Evolutionary conservation across 2,797 vertebrate species (phyloP), one percentile per base, ranked within the genome.

Genomic region (Lates japonicus): DNA sequence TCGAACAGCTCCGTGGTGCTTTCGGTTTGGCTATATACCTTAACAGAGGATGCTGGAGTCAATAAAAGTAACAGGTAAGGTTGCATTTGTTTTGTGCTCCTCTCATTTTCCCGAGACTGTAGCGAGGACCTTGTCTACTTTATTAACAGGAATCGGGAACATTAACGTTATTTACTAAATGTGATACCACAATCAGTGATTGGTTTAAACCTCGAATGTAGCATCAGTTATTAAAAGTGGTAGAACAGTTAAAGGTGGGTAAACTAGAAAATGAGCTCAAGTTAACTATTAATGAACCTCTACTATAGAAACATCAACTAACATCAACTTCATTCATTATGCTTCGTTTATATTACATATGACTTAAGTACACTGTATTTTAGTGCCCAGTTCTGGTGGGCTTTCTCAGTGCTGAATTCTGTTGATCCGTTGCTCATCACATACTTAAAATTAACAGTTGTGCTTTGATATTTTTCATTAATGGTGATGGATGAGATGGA

Each of bases 1-100:
- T 44, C 9, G 10, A 35, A 14, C 12, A 41, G 37, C 39, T 7
- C 2, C 5, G 55, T 20, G 16, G 3, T 7, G 0, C 41, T 62
- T 33, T 1, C 52, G 70, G 3, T 61, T 39, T 3, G 64, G 33
- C 19, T 41, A 14, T 5, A 49, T 4, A 46, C 16, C n/a, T 51
- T 14, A 5, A 13, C 69, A 61, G 35, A 88, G 70, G 72, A 95
- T 95, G 94, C 91, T 94, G 78, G 90, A 94, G 78, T 93, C 94
- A 10, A 94, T 94, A 70, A 82, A 94, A 74, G 93, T 94, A 1
- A 95, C 93, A 81, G 94, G 95, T 95, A 87, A 89, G 70, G 63
- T 22, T 55, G 33, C 25, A 9, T 75, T 68, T 55, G 1, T 57
- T 7, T 57, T 29, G 3, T 71, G 0, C 55, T 57, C n/a, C 9